Conservation (phyloP, 2,888 invertebrate species). For the Tetragnatha montana region DNA sequence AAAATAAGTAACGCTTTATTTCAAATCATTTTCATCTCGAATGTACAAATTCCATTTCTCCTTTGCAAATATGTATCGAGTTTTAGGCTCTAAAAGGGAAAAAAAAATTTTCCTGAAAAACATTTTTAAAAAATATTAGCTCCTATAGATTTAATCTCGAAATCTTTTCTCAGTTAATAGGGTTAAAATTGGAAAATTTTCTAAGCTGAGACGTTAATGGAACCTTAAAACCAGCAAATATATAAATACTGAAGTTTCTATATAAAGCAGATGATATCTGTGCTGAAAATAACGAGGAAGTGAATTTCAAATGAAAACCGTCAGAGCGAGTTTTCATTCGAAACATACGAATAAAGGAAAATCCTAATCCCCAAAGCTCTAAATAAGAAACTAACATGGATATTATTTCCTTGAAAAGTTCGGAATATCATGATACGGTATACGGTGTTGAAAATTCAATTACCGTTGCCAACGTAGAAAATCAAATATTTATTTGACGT, state of each 20-base stretch:
- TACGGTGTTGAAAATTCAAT: slow-evolving; percentile 51
- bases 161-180: neutral
- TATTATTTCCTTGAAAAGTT: neutral
- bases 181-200: neutral
- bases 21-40: too few relatives aligned
- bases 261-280: neutral
- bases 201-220: neutral
- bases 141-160: neutral
- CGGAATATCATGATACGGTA: neutral
- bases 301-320: neutral
- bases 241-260: neutral
- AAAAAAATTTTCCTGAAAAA: too few relatives aligned
- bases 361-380: slow-evolving; percentile 33
- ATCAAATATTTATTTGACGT: slow-evolving; percentile 54
- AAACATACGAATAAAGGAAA: neutral
- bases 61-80: too few relatives aligned
- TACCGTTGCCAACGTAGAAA: slow-evolving; percentile 27
- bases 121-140: too few relatives aligned
- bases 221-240: neutral
- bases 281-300: neutral
- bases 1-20: too few relatives aligned
- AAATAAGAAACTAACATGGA: slow-evolving; percentile 14
- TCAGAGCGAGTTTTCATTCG: neutral
- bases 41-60: too few relatives aligned
- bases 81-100: too few relatives aligned